Percentiles rank a stretch among this genome's conserved stretches.
Conservation (phyloP, 2,888 invertebrate genomes). For the Colletes collaris region DNA sequence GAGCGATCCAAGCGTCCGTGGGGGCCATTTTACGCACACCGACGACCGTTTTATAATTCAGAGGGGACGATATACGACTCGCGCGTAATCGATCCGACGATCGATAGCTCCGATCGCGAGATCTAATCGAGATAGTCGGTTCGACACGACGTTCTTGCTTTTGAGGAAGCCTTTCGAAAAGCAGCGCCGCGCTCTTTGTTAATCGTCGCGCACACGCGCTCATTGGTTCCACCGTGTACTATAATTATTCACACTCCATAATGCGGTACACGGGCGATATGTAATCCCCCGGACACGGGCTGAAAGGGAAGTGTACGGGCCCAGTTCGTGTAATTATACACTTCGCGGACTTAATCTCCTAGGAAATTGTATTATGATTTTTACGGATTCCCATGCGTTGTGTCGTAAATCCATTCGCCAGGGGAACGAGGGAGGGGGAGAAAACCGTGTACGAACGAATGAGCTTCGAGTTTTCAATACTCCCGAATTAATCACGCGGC, state of each 20-base stretch:
- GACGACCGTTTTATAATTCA: constrained; percentile 35
- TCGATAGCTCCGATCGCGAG: constrained; percentile 37
- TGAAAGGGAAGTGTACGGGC: constrained; percentile 59
- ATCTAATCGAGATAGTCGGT: constrained; percentile 32
- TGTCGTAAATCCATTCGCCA: constrained; percentile 42
- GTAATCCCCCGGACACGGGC: constrained; percentile 55
- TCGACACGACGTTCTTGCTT: constrained; percentile 20
- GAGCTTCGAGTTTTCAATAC: constrained; percentile 42
- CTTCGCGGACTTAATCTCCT: constrained; percentile 63
- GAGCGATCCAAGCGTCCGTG: too few species aligned
- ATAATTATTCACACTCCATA: constrained; percentile 68
- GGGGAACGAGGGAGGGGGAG: constrained; percentile 16
- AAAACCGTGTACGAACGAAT: constrained; percentile 22
- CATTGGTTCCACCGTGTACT: constrained; percentile 57
- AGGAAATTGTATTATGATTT: constrained; percentile 70
- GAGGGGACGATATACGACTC: constrained; percentile 38
- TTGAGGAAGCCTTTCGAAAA: constrained; percentile 49
- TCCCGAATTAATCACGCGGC: constrained; percentile 40
- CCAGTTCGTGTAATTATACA: constrained; percentile 65
- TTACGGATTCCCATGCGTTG: constrained; percentile 36
- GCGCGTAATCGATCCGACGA: constrained; percentile 48
- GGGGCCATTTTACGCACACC: too few species aligned
- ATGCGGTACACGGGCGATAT: constrained; percentile 58
- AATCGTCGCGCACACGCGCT: constrained; percentile 45
- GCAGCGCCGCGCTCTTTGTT: constrained; percentile 52